A percentile compares a stretch with the other conserved stretches of the same genome.
Conservation (phyloP, 53 echinoderm and acorn worm genomes). For the Holothuria scabra region DNA sequence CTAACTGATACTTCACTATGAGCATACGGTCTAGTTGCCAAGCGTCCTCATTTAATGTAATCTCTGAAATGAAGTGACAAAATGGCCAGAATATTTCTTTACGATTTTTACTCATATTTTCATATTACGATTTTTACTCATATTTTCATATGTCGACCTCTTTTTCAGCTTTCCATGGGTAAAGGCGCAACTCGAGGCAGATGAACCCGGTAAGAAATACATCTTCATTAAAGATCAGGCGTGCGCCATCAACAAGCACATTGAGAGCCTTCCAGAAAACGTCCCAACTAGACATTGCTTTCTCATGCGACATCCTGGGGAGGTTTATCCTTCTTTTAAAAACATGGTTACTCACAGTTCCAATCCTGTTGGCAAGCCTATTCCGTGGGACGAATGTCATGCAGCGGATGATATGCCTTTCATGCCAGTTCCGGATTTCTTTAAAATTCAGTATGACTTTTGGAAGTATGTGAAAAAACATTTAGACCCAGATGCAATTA, state of each 20-base stretch:
- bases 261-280: constrained; percentile 5
- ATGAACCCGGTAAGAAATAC: constrained; percentile 19
- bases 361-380: neutral
- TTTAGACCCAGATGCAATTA: constrained; percentile 13
- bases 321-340: constrained; percentile 24
- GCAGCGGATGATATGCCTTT: neutral
- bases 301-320: constrained; percentile 17
- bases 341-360: neutral
- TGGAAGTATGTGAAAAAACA: constrained; percentile 33
- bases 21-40: no score
- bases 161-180: constrained; percentile 2
- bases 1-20: no score
- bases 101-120: no score
- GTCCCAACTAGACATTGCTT: constrained; percentile 22
- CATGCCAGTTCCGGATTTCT: constrained; percentile 5
- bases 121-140: no score
- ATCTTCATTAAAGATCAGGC: constrained; percentile 34
- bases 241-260: neutral
- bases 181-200: constrained; percentile 15
- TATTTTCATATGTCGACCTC: neutral
- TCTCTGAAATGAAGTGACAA: no score
- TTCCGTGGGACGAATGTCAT: constrained; percentile 32
- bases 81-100: no score
- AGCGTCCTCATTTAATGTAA: no score
- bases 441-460: constrained; percentile 1